phyloP scores from a whole-genome alignment of 2,888 invertebrate species.

The Oscheius onirici region DNA sequence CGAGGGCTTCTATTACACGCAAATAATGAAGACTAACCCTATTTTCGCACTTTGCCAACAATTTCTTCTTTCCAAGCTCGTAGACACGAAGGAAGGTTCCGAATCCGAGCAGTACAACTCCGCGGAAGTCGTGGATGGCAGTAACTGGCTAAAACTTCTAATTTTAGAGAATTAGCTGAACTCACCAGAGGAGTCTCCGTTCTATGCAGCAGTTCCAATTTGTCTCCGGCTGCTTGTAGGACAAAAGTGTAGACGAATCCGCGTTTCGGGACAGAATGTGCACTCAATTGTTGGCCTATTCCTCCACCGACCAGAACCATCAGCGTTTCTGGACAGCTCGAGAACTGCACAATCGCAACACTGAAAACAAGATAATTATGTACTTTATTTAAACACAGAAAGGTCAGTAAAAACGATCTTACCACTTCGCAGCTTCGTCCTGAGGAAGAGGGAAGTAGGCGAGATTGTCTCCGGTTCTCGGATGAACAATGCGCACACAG shows the following conservation, averaged over 20 bases:
- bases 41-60: constrained; percentile 96
- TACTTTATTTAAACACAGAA: no score
- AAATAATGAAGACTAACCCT: constrained; percentile 75
- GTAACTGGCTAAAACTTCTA: constrained; percentile 73
- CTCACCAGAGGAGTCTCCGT: constrained; percentile 76
- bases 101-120: constrained; percentile 88
- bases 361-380: no score
- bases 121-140: constrained; percentile 89
- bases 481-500: constrained; percentile 85
- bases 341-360: constrained; percentile 83
- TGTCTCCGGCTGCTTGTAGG: constrained; percentile 79
- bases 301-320: constrained; percentile 88
- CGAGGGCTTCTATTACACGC: background rate
- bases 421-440: constrained; percentile 93
- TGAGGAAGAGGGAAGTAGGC: constrained; percentile 86
- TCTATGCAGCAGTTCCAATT: constrained; percentile 89
- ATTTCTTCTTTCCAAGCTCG: constrained; percentile 94
- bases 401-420: no score
- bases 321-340: constrained; percentile 77
- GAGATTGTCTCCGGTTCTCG: constrained; percentile 83
- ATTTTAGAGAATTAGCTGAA: background rate
- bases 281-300: constrained; percentile 88
- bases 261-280: constrained; percentile 72
- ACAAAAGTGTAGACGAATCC: constrained; percentile 71
- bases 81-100: constrained; percentile 91